These are phyloP conservation scores for Athalia rosae DNA, from an alignment of 2,888 invertebrate genomes.

Conservation along the genomic window DNA sequence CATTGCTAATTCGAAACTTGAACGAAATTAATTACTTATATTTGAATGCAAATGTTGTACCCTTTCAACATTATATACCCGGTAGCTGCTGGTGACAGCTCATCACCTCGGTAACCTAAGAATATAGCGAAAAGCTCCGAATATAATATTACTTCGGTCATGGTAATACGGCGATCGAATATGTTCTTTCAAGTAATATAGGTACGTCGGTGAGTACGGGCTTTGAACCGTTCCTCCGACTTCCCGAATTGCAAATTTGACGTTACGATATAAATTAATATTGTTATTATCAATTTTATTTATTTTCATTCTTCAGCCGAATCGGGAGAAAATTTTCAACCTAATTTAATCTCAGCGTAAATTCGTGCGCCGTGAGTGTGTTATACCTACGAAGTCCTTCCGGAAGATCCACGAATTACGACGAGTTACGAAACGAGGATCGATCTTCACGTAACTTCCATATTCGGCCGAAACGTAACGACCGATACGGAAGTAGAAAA, in stretches of 20 bases:
- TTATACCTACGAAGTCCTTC: not conserved
- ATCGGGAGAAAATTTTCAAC: too few species aligned
- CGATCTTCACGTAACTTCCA: not conserved
- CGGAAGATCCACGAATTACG: not conserved
- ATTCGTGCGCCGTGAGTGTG: too few species aligned
- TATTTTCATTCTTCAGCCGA: too few species aligned
- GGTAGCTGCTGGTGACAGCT: not conserved
- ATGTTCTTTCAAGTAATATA: not conserved
- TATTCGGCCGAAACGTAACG: not conserved
- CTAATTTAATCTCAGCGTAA: too few species aligned
- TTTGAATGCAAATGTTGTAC: constrained; percentile 11
- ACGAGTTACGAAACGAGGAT: constrained; percentile 1
- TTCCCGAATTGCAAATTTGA: too few species aligned
- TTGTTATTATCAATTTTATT: too few species aligned
- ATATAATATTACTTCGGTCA: not conserved
- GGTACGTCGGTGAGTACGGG: too few species aligned
- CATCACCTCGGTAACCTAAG: not conserved
- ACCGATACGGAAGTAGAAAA: not conserved
- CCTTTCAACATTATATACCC: not conserved
- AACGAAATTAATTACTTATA: constrained; percentile 17
- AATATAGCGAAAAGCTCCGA: not conserved
- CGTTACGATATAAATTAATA: too few species aligned
- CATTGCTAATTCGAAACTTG: constrained; percentile 29
- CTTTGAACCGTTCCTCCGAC: too few species aligned
- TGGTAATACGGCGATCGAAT: not conserved